A percentile compares a stretch with the other conserved stretches of the same genome.
These are phyloP conservation scores for Clarias laeviceps DNA, from an alignment of 2,797 vertebrate species.

Conservation along the genomic window DNA sequence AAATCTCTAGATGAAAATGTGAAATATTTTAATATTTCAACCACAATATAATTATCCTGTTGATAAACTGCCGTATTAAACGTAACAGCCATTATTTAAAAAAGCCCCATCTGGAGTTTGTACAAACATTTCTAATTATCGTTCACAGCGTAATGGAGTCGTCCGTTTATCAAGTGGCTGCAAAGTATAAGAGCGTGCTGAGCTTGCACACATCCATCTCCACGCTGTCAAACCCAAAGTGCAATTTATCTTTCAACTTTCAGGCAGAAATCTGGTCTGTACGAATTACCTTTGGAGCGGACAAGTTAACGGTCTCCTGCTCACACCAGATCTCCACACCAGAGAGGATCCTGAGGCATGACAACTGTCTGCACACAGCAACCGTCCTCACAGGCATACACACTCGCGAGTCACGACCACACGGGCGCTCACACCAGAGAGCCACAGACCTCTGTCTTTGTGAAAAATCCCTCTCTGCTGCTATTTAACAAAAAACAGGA, in stretches of 20 bases:
- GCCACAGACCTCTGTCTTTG: background rate
- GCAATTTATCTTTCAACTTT: background rate
- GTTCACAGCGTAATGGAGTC: background rate
- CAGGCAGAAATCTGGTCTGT: constrained; percentile 16
- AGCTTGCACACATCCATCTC: background rate
- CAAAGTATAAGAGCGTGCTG: no score
- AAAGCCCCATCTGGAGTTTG: background rate
- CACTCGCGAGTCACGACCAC: background rate
- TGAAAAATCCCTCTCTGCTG: constrained; percentile 36
- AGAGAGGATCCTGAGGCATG: constrained; percentile 31
- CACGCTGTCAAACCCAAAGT: background rate
- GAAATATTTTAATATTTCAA: background rate
- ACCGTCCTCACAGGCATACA: background rate
- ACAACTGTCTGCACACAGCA: background rate
- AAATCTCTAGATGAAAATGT: background rate
- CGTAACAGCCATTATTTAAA: background rate
- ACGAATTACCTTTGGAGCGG: constrained; percentile 39
- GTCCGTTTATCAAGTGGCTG: background rate
- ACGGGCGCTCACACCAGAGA: background rate
- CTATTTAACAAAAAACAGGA: constrained; percentile 31
- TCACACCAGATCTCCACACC: background rate
- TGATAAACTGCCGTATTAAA: background rate
- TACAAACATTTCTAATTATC: background rate
- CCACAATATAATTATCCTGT: background rate
- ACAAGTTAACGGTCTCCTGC: constrained; percentile 32